Conservation (phyloP, 2,888 invertebrate genomes). For the Rosalia funebris region DNA sequence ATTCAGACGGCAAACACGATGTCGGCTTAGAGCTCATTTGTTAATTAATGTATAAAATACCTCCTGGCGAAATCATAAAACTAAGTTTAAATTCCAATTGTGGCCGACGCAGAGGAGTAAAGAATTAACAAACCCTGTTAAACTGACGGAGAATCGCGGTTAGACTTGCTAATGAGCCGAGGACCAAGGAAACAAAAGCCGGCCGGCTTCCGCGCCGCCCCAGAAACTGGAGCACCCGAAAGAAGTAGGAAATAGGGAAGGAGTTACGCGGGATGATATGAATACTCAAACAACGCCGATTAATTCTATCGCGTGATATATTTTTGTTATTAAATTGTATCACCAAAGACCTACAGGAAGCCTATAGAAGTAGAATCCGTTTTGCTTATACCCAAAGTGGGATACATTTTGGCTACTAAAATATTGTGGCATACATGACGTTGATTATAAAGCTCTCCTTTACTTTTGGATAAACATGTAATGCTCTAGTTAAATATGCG, state of each 20-base stretch:
- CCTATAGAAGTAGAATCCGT: no score
- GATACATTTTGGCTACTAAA: no score
- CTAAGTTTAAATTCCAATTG: constrained; percentile 33
- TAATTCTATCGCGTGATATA: no score
- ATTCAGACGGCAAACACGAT: no score
- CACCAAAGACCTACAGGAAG: no score
- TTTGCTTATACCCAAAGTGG: no score
- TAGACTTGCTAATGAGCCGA: constrained; percentile 41
- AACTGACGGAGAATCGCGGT: constrained; percentile 41
- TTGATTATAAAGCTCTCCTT: no score
- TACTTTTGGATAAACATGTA: no score
- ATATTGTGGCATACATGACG: no score
- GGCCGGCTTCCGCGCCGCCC: constrained; percentile 26
- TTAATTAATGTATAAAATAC: constrained; percentile 30
- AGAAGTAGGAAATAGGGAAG: constrained; percentile 29
- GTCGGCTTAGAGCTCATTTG: constrained; percentile 28
- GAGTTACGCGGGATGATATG: background rate
- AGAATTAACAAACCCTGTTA: constrained; percentile 42
- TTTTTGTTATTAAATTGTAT: no score
- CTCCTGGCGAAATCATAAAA: constrained; percentile 29
- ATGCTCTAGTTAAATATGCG: no score
- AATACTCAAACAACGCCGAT: no score
- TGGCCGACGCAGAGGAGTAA: constrained; percentile 27
- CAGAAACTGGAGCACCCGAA: constrained; percentile 29
- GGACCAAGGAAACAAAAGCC: constrained; percentile 43